Percentiles rank a stretch among this genome's conserved stretches.
phyloP scores from a whole-genome alignment of 2,888 invertebrate species.

The Orthosia incerta region DNA sequence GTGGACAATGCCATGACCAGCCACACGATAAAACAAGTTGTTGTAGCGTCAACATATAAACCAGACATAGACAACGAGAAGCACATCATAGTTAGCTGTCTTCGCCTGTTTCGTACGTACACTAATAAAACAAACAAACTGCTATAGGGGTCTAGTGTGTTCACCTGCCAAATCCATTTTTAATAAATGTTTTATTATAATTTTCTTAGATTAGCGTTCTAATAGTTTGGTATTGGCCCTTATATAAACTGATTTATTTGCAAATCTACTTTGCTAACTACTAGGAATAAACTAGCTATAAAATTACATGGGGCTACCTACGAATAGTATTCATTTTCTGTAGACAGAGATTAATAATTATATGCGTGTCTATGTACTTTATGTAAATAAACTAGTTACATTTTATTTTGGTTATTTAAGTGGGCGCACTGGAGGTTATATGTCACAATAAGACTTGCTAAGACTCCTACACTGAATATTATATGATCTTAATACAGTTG shows the following conservation, averaged over 20 bases:
- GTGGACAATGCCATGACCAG: constrained; percentile 40
- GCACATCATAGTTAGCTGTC: constrained; percentile 24
- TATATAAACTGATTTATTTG: constrained; percentile 1
- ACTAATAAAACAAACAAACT: constrained; percentile 47
- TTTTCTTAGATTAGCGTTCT: background rate
- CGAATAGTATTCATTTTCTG: background rate
- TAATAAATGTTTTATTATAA: background rate
- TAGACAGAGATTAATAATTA: background rate
- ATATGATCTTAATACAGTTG: background rate
- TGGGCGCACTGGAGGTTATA: background rate
- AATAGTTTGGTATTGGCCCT: background rate
- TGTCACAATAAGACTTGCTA: background rate
- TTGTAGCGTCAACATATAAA: constrained; percentile 33
- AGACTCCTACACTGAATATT: background rate
- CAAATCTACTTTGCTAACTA: constrained; percentile 21
- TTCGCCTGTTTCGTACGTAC: constrained; percentile 41
- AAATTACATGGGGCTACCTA: background rate
- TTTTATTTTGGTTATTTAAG: background rate
- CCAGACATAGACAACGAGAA: constrained; percentile 37
- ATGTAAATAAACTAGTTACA: background rate
- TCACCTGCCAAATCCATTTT: constrained; percentile 59
- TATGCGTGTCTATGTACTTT: background rate
- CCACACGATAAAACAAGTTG: constrained; percentile 15
- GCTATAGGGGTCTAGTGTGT: constrained; percentile 61
- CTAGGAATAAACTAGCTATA: background rate